Percentiles rank a stretch among this genome's conserved stretches.
phyloP scores from a whole-genome alignment of 2,113 vertebrate species.

The Nymphicus hollandicus region DNA sequence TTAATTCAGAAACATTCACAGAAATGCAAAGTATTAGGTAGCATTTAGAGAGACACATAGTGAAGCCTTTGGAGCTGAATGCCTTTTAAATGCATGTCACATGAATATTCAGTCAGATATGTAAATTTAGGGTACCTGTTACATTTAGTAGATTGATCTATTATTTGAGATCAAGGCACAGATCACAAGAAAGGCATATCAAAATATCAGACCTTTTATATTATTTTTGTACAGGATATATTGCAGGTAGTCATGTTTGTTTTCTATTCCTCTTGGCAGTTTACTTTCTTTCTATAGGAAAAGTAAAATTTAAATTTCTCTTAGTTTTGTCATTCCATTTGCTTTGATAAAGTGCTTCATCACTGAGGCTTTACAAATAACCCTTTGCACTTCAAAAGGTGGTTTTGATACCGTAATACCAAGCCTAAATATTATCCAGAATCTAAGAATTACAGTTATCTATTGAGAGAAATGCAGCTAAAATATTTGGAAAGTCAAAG shows the following conservation, averaged over 20 bases:
- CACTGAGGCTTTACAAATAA: constrained; percentile 16
- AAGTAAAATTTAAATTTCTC: not conserved
- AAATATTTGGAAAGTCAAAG: not conserved
- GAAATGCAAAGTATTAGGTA: not conserved
- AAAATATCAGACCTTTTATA: constrained; percentile 31
- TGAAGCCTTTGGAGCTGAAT: not conserved
- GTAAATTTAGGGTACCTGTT: not conserved
- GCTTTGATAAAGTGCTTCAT: constrained; percentile 9
- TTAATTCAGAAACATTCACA: constrained; percentile 5
- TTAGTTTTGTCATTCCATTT: not conserved
- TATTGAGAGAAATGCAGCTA: not conserved
- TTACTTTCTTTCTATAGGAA: not conserved
- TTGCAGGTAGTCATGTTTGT: not conserved
- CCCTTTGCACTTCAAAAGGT: not conserved
- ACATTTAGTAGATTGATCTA: constrained; percentile 17
- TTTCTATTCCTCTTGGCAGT: not conserved
- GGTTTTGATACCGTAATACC: not conserved
- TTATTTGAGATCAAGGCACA: constrained; percentile 50
- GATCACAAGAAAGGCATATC: constrained; percentile 6
- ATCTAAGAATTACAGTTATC: not conserved
- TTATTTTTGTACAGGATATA: not conserved
- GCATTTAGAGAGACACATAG: not conserved
- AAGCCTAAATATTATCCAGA: not conserved
- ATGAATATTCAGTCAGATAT: constrained; percentile 54
- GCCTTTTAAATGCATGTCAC: constrained; percentile 3